A percentile compares a stretch with the other conserved stretches of the same genome.
phyloP scores from a whole-genome alignment of 2,888 invertebrate species.

The Cantharis rustica region DNA sequence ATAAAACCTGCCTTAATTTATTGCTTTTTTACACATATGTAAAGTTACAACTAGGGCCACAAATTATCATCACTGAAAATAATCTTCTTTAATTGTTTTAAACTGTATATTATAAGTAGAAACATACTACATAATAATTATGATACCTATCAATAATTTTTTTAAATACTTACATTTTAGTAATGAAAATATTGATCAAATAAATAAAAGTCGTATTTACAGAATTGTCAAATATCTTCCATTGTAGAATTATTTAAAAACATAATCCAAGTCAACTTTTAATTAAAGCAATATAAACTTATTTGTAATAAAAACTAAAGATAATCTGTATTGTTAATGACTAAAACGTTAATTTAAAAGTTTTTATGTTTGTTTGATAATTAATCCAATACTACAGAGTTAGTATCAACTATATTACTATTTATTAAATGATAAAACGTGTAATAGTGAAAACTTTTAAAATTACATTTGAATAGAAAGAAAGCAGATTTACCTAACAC shows the following conservation, averaged over 20 bases:
- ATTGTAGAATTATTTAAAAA: background rate
- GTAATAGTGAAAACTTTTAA: background rate
- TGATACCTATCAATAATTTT: too few species aligned
- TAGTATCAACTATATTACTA: background rate
- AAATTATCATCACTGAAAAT: too few species aligned
- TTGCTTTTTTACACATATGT: too few species aligned
- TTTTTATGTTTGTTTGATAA: background rate
- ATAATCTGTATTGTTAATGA: background rate
- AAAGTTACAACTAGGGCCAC: too few species aligned
- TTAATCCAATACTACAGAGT: background rate
- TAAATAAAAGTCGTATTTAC: too few species aligned
- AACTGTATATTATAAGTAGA: too few species aligned
- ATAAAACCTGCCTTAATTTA: too few species aligned
- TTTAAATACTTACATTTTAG: too few species aligned
- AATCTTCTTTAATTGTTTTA: too few species aligned
- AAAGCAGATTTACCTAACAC: conserved; percentile 29
- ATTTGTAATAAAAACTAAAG: background rate
- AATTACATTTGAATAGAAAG: conserved; percentile 25
- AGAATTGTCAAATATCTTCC: background rate
- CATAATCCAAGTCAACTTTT: background rate
- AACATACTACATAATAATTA: too few species aligned
- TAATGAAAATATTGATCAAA: too few species aligned
- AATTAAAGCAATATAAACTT: background rate
- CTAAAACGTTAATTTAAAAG: background rate
- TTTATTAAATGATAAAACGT: background rate